A percentile compares a stretch with the other conserved stretches of the same genome.
Evolutionary conservation across 2,888 invertebrate species (phyloP).

Genomic region (Epirrita christyi): DNA sequence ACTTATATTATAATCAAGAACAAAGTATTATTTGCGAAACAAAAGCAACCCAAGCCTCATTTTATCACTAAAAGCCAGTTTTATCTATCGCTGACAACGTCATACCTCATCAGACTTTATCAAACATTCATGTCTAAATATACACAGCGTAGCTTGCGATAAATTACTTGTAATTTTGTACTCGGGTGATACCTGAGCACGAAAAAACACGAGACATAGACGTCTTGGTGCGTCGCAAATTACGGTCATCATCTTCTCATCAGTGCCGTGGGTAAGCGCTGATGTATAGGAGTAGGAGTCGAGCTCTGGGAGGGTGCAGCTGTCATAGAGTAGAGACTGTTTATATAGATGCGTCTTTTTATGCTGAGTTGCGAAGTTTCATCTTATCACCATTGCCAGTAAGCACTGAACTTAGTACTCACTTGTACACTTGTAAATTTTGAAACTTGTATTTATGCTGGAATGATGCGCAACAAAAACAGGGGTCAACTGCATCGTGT

Average conservation of each 20-base stretch:
- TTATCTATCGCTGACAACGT: conserved; percentile 17
- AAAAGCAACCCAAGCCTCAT: neutral
- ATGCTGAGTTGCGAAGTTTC: too few species aligned
- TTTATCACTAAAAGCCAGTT: conserved; percentile 45
- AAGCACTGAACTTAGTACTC: too few species aligned
- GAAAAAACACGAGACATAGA: conserved; percentile 84
- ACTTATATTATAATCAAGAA: too few species aligned
- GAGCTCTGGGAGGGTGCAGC: conserved; percentile 56
- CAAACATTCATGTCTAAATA: conserved; percentile 52
- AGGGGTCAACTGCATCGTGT: too few species aligned
- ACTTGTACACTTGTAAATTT: too few species aligned
- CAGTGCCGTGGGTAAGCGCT: conserved; percentile 80
- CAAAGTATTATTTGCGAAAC: neutral
- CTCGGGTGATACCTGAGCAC: conserved; percentile 82
- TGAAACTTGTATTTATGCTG: too few species aligned
- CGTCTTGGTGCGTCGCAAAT: conserved; percentile 85
- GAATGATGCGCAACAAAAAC: too few species aligned
- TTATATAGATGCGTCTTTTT: conserved; percentile 15
- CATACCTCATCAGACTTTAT: conserved; percentile 40
- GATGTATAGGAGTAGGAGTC: conserved; percentile 77
- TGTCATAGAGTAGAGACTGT: conserved; percentile 36
- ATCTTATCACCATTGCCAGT: too few species aligned
- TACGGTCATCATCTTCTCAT: conserved; percentile 85
- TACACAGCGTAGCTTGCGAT: conserved; percentile 68
- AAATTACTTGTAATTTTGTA: conserved; percentile 84